Base-by-base conservation (phyloP, 2,113 vertebrate species). In the Otus sunia region DNA sequence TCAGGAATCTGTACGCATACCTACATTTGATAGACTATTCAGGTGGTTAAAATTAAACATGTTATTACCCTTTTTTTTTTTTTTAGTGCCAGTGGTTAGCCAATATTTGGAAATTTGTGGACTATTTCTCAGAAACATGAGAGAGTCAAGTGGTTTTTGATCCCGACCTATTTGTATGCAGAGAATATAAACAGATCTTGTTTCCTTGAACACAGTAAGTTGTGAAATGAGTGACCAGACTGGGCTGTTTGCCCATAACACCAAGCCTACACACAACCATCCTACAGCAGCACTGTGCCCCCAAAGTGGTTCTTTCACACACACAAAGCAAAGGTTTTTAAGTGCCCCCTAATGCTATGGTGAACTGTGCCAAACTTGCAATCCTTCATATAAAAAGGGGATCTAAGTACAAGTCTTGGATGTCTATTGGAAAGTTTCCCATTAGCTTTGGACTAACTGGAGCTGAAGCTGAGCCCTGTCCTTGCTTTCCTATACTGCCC, bases 41-140 rank as follows among this genome's bases (percentile, higher is more conserved):
- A 83, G 17, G 78, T 88, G 45, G 58, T 93, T 95, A 88, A 94
- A 95, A 93, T n/a, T 45, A 83, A 93, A 69, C 74, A 73, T 49
- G 53, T 73, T 85, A 41, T 73, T 82, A 32, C 52, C 25, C 8
- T 0, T 50, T 71, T 82, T 32, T 71, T 82, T 32, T 17, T 39
- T 86, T 82, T 66, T 88, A 86, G 53, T 56, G 55, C 9, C 18
- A 86, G 59, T 59, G 59, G 67, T 92, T 86, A 92, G 81, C 58
- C 74, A 94, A 26, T 92, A 74, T 92, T 92, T 94, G 78, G 67
- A 93, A 86, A 62, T 52, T 23, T 66, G 41, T 77, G 59, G 71
- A 22, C 64, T 92, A 12, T 90, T 94, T 95, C 86, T 86, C 41
- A 67, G 80, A 83, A 95, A 66, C 26, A 10, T 41, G n/a, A 87